Base-by-base conservation (phyloP, 1,140 invertebrate genomes). In the Bombus waltoni region DNA sequence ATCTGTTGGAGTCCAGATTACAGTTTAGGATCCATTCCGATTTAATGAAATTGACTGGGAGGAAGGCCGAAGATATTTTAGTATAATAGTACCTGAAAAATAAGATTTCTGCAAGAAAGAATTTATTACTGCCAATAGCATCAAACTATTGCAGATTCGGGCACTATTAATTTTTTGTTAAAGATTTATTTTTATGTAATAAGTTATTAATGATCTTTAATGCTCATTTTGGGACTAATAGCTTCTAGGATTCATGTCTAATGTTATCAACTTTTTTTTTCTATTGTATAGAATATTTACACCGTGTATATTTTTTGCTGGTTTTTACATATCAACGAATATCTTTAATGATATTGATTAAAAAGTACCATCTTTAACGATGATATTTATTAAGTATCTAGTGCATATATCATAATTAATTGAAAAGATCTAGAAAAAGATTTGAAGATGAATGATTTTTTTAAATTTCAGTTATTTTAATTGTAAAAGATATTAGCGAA, bases 21-120 rank as follows among this genome's bases (percentile, higher is more conserved):
- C 98, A 99, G 94, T 99, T 99, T 95, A 96, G 98, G 89, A 98
- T 99, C 87, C 98, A 99, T 93, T 97, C 97, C 2, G 97, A 97
- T 80, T 92, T 98, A 15, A 95, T 96, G 88, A 96, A 97, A 68
- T 92, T 97, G 10, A 96, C 95, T 72, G 91, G 87, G 15, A 94
- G 94, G 75, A 94, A 94, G 74, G 72, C 87, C 0, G 88, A 87
- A 11, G 91, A 93, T 68, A 18, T 88, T n/a, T 22, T 38, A 81
- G 47, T 42, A 57, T 81, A 90, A 80, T 79, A 71, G 53, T 65
- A 75, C 11, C 35, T 62, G n/a, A 42, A 80, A n/a, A 15, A 75
- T 59, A 59, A 74, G 28, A 18, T 68, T 57, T 57, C 44, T 70
- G 68, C 18, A 9, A 22, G 59, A 77, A 53, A 38, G 28, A 47